Conservation (phyloP, 2,888 invertebrate genomes). For the Criorhina ranunculi region DNA sequence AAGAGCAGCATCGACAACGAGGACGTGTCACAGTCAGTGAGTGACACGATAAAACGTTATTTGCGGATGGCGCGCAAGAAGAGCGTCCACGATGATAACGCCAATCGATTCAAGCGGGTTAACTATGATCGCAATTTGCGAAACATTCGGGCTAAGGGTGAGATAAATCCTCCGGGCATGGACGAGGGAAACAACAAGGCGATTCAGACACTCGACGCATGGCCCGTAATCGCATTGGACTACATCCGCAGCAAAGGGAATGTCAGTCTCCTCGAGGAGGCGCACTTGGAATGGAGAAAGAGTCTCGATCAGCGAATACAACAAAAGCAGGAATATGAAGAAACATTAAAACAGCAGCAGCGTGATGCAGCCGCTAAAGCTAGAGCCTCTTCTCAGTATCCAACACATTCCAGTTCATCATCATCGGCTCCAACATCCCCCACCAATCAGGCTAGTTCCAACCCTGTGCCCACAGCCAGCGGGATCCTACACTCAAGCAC, state of each 20-base stretch:
- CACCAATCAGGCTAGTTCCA: slow-evolving; percentile 58
- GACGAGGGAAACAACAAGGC: slow-evolving; percentile 91
- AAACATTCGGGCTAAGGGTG: slow-evolving; percentile 92
- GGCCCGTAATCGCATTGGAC: slow-evolving; percentile 87
- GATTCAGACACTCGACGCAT: slow-evolving; percentile 91
- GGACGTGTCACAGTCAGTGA: slow-evolving; percentile 93
- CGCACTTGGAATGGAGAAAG: slow-evolving; percentile 81
- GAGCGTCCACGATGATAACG: slow-evolving; percentile 90
- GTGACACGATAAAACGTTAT: slow-evolving; percentile 94
- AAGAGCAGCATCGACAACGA: slow-evolving; percentile 93
- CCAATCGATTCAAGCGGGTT: slow-evolving; percentile 93
- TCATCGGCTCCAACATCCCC: slow-evolving; percentile 81
- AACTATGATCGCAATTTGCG: slow-evolving; percentile 94
- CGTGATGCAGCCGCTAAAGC: slow-evolving; percentile 4
- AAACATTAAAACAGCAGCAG: slow-evolving; percentile 72
- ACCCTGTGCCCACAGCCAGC: slow-evolving; percentile 69
- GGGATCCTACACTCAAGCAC: slow-evolving; percentile 86
- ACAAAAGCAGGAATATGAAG: slow-evolving; percentile 79
- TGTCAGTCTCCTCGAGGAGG: slow-evolving; percentile 78
- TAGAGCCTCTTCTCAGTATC: slow-evolving; percentile 45
- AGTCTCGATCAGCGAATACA: slow-evolving; percentile 79
- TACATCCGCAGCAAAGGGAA: slow-evolving; percentile 84
- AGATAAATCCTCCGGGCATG: slow-evolving; percentile 90
- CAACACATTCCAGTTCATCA: slow-evolving; percentile 76
- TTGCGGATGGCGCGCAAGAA: slow-evolving; percentile 95